Evolutionary conservation across 2,888 invertebrate species (phyloP).

Genomic region (Eretmocerus hayati): DNA sequence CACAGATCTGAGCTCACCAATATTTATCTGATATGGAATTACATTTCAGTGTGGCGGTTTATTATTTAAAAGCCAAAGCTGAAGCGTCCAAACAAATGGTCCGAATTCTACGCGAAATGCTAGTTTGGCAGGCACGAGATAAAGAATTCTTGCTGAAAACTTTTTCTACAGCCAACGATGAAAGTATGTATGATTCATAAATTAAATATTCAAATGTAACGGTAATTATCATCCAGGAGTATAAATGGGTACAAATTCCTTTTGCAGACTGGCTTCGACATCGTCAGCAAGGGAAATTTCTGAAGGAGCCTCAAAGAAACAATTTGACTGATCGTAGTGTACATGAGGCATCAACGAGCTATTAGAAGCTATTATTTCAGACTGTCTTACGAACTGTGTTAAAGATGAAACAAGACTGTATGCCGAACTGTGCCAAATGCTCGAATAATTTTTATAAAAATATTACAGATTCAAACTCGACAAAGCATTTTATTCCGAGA

Average conservation of each 20-base stretch:
- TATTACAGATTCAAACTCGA: not conserved
- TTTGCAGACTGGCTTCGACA: slow-evolving; percentile 6
- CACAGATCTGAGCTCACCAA: too few relatives aligned
- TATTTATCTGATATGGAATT: too few relatives aligned
- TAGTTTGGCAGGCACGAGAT: slow-evolving; percentile 60
- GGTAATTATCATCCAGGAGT: too few relatives aligned
- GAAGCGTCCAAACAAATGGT: slow-evolving; percentile 58
- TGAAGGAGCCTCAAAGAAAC: not conserved
- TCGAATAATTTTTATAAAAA: slow-evolving; percentile 1
- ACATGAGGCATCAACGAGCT: slow-evolving; percentile 16
- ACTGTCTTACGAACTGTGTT: slow-evolving; percentile 2
- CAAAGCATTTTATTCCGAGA: too few relatives aligned
- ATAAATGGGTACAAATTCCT: too few relatives aligned
- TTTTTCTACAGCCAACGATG: slow-evolving; percentile 56
- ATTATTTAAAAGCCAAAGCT: slow-evolving; percentile 58
- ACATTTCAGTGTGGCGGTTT: slow-evolving; percentile 53
- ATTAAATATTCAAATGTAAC: too few relatives aligned
- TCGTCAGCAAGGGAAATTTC: slow-evolving; percentile 6
- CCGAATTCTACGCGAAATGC: slow-evolving; percentile 56
- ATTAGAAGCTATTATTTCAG: not conserved
- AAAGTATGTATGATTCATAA: slow-evolving; percentile 47
- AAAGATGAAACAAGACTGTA: slow-evolving; percentile 15
- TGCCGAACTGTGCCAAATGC: slow-evolving; percentile 17
- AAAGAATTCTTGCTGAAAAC: slow-evolving; percentile 62
- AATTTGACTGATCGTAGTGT: not conserved